phyloP scores from a whole-genome alignment of 2,888 invertebrate genomes.

The Eupithecia dodoneata region DNA sequence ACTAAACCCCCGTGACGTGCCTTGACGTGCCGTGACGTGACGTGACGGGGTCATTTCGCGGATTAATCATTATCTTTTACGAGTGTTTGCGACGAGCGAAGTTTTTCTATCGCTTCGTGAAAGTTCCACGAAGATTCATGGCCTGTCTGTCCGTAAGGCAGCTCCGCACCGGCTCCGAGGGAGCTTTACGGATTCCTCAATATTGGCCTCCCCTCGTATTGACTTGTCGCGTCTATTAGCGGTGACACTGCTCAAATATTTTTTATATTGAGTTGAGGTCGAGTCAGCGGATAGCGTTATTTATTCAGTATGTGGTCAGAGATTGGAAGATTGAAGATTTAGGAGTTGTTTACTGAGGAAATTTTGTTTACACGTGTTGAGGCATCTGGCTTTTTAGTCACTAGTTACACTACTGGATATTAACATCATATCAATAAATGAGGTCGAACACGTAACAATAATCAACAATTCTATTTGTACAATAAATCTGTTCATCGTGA shows the following conservation, averaged over 20 bases:
- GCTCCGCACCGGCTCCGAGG: constrained; percentile 31
- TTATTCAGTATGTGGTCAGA: background rate
- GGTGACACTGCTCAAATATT: constrained; percentile 51
- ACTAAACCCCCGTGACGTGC: background rate
- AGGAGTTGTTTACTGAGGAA: background rate
- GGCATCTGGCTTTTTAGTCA: background rate
- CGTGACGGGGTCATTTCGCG: constrained; percentile 29
- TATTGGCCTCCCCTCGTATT: constrained; percentile 45
- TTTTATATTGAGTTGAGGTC: constrained; percentile 28
- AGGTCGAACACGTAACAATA: background rate
- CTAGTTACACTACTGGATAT: background rate
- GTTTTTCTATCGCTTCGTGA: constrained; percentile 53
- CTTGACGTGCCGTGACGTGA: constrained; percentile 1
- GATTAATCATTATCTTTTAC: constrained; percentile 48
- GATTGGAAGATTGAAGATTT: background rate
- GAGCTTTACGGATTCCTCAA: constrained; percentile 55
- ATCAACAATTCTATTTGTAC: background rate
- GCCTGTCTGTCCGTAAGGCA: constrained; percentile 52
- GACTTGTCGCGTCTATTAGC: constrained; percentile 51
- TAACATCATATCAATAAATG: background rate
- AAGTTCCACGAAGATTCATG: constrained; percentile 64
- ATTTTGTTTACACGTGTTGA: background rate
- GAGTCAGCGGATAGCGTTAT: constrained; percentile 20
- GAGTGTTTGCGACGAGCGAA: constrained; percentile 45
- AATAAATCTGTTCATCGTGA: background rate